Evolutionary conservation across 2,113 vertebrate genomes (phyloP).

Genomic region (Vimba vimba): DNA sequence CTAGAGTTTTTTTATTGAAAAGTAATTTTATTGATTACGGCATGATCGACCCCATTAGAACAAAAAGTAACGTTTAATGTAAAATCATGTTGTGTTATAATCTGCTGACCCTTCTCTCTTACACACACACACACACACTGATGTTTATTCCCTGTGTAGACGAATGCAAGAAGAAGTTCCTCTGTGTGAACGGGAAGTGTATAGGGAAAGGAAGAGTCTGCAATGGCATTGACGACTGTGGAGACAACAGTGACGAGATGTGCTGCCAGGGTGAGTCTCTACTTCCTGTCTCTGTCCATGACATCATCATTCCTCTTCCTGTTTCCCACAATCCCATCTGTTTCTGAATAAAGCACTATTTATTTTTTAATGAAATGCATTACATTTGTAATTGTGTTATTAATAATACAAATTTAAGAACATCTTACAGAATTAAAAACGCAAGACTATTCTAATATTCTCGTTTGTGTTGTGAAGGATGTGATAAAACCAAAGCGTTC

Average conservation of each 20-base stretch:
- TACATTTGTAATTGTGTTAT: too few species aligned
- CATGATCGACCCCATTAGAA: too few species aligned
- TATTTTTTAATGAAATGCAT: background rate
- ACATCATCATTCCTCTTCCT: background rate
- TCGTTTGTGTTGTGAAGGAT: slow-evolving; percentile 72
- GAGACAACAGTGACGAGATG: slow-evolving; percentile 91
- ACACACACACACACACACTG: background rate
- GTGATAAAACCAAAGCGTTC: slow-evolving; percentile 67
- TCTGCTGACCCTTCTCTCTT: background rate
- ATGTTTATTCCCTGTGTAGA: slow-evolving; percentile 63
- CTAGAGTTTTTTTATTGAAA: too few species aligned
- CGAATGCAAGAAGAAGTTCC: slow-evolving; percentile 66
- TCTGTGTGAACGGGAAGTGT: slow-evolving; percentile 84
- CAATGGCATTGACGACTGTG: slow-evolving; percentile 88
- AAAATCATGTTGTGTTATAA: background rate
- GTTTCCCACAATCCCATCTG: background rate
- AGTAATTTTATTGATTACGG: background rate
- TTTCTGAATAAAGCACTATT: too few species aligned
- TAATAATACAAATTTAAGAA: too few species aligned
- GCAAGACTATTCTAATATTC: background rate
- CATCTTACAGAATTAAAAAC: background rate
- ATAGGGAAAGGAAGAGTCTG: slow-evolving; percentile 73
- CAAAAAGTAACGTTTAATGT: background rate
- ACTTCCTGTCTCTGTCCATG: too few species aligned
- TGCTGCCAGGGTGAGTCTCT: slow-evolving; percentile 85